phyloP scores from a whole-genome alignment of 2,888 invertebrate species.

The Pardosa pseudoannulata region DNA sequence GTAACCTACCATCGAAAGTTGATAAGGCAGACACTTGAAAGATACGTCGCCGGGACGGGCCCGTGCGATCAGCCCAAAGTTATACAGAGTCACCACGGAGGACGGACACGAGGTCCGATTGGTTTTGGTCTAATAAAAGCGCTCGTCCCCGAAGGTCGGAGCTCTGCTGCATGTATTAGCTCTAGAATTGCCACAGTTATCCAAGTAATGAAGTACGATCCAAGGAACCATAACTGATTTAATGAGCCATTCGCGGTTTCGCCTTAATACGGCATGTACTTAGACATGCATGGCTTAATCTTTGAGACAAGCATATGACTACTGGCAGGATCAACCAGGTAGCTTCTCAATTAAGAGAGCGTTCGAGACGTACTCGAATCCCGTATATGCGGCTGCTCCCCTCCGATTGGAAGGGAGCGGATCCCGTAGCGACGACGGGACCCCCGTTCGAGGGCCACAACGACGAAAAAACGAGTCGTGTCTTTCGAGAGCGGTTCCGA shows the following conservation, averaged over 20 bases:
- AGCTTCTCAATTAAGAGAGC: too few species aligned
- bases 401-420: too few species aligned
- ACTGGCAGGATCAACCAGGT: slow-evolving; percentile 82
- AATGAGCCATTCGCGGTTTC: slow-evolving; percentile 82
- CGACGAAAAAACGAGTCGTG: too few species aligned
- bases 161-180: slow-evolving; percentile 83
- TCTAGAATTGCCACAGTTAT: slow-evolving; percentile 84
- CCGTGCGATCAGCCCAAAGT: slow-evolving; percentile 56
- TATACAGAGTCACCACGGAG: slow-evolving; percentile 49
- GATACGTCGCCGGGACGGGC: slow-evolving; percentile 71
- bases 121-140: slow-evolving; percentile 82
- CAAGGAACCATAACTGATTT: slow-evolving; percentile 82
- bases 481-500: too few species aligned
- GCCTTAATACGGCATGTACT: slow-evolving; percentile 81
- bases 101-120: slow-evolving; percentile 78
- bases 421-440: too few species aligned
- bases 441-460: too few species aligned
- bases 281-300: slow-evolving; percentile 84
- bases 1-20: slow-evolving; percentile 82
- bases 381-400: too few species aligned
- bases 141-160: slow-evolving; percentile 78
- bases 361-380: too few species aligned
- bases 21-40: slow-evolving; percentile 78
- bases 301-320: slow-evolving; percentile 84
- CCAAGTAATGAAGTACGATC: slow-evolving; percentile 81